Percentiles rank a stretch among this genome's conserved stretches.
Conservation (phyloP, 1,140 invertebrate genomes). For the Pollicipes pollicipes region DNA sequence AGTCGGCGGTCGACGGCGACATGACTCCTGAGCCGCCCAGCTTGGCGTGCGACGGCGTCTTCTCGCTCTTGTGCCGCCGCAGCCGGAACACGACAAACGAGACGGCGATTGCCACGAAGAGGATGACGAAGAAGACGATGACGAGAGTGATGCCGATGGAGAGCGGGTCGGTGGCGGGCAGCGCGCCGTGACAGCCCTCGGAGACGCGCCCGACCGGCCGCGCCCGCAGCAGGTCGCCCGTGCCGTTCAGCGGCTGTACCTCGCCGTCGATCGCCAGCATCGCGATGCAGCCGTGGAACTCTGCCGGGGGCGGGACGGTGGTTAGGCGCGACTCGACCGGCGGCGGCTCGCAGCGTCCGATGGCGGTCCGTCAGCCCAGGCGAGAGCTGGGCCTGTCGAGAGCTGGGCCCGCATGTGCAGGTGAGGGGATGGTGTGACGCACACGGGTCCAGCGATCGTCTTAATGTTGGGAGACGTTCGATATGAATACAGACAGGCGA, state of each 20-base stretch:
- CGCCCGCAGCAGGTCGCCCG: conserved; percentile 41
- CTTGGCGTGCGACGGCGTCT: conserved; percentile 30
- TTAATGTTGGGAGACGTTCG: too few species aligned
- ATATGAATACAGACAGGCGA: too few species aligned
- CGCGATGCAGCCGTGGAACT: conserved; percentile 71
- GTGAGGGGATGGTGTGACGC: too few species aligned
- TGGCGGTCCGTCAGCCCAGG: too few species aligned
- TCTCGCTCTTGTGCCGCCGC: conserved; percentile 49
- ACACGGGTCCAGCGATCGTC: too few species aligned
- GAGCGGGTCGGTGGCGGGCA: conserved; percentile 60
- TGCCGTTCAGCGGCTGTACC: conserved; percentile 69
- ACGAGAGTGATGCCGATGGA: conserved; percentile 80
- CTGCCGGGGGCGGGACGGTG: conserved; percentile 23
- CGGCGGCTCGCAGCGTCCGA: too few species aligned
- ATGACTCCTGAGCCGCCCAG: conserved; percentile 29
- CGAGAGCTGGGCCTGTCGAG: too few species aligned
- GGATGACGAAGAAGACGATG: conserved; percentile 79
- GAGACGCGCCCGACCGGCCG: conserved; percentile 29
- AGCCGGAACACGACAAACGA: conserved; percentile 76
- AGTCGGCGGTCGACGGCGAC: conserved; percentile 22
- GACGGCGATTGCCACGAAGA: conserved; percentile 67
- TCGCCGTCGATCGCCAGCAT: conserved; percentile 78
- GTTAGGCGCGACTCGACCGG: too few species aligned
- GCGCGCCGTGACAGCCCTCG: conserved; percentile 37
- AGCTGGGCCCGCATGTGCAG: too few species aligned